Evolutionary conservation across 2,888 invertebrate species (phyloP).

Genomic region (Creontiades dilutus): DNA sequence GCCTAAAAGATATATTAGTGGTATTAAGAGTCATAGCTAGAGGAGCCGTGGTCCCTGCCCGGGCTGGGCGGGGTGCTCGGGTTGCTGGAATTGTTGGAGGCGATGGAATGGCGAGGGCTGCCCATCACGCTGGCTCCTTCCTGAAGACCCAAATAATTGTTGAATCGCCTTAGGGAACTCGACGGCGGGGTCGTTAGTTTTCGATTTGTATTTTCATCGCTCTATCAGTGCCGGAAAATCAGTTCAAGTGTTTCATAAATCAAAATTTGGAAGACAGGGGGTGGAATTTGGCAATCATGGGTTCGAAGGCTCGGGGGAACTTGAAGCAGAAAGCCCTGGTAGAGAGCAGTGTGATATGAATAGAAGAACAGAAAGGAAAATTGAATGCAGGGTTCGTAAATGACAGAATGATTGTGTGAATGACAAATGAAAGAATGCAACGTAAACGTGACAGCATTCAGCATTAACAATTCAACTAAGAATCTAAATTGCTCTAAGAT

Average conservation of each 20-base stretch:
- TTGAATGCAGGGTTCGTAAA: no score
- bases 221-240: conserved; percentile 59
- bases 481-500: no score
- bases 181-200: conserved; percentile 67
- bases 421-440: no score
- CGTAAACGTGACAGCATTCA: no score
- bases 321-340: conserved; percentile 24
- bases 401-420: not conserved
- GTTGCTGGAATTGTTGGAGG: conserved; percentile 87
- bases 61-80: conserved; percentile 86
- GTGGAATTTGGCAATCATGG: not conserved
- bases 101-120: conserved; percentile 86
- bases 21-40: conserved; percentile 83
- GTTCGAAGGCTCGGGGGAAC: not conserved
- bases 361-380: not conserved
- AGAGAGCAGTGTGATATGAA: not conserved
- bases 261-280: not conserved
- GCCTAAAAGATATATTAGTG: conserved; percentile 35
- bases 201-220: conserved; percentile 67
- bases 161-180: conserved; percentile 69
- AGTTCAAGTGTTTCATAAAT: conserved; percentile 32
- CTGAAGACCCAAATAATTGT: conserved; percentile 76
- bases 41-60: conserved; percentile 84
- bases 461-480: no score
- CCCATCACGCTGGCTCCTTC: conserved; percentile 79